These are phyloP conservation scores for Sinocyclocheilus anophthalmus DNA, from an alignment of 2,113 vertebrate genomes.

Conservation along the genomic window DNA sequence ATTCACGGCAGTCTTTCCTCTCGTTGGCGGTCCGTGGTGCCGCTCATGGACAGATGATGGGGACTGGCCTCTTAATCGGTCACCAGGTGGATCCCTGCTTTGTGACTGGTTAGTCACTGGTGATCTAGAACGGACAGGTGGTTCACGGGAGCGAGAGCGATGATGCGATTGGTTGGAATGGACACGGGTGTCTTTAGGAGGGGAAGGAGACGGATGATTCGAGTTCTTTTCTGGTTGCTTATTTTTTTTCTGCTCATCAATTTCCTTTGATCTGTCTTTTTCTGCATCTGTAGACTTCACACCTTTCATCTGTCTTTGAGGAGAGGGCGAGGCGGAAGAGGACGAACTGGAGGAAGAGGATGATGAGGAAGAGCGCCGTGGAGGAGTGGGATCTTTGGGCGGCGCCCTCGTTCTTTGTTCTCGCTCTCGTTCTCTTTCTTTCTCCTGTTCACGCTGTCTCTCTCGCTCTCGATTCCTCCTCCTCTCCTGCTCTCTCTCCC, in stretches of 20 bases:
- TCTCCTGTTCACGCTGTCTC: constrained; percentile 52
- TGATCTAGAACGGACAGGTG: constrained; percentile 33
- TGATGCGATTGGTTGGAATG: constrained; percentile 43
- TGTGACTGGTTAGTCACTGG: constrained; percentile 58
- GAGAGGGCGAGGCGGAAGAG: constrained; percentile 66
- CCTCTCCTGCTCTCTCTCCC: constrained; percentile 50
- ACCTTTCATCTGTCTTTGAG: constrained; percentile 33
- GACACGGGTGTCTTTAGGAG: constrained; percentile 51
- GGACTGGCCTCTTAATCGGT: constrained; percentile 44
- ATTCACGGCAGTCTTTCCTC: constrained; percentile 55
- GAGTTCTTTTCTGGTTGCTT: neutral
- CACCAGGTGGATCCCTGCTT: constrained; percentile 27
- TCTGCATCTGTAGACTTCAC: constrained; percentile 18
- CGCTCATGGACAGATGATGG: neutral
- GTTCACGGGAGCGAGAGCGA: constrained; percentile 25
- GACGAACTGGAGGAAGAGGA: constrained; percentile 71
- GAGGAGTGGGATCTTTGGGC: constrained; percentile 53
- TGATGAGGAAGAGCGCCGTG: constrained; percentile 55
- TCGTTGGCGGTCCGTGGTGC: neutral
- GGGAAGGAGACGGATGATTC: constrained; percentile 39
- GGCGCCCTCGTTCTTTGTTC: constrained; percentile 24
- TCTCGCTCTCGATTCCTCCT: constrained; percentile 49
- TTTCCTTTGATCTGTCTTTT: constrained; percentile 44
- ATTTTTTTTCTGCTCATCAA: constrained; percentile 40
- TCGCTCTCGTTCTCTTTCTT: constrained; percentile 44